Percentiles rank a stretch among this genome's conserved stretches.
Evolutionary conservation across 1,140 invertebrate genomes (phyloP).

Genomic region (Dendrolimus punctatus): DNA sequence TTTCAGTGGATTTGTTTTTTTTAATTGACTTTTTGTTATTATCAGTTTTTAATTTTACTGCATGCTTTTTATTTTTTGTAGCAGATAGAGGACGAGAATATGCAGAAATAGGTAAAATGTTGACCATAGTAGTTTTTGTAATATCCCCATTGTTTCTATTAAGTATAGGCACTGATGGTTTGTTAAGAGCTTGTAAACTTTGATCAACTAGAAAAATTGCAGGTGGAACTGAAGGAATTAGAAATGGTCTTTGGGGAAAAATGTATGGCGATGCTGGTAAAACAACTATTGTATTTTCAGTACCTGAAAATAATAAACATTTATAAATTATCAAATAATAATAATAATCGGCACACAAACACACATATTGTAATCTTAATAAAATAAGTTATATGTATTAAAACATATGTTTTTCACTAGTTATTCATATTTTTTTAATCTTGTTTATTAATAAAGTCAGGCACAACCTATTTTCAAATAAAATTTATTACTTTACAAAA

Average conservation of each 20-base stretch:
- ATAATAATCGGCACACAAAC: no score
- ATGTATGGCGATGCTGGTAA: conserved; percentile 57
- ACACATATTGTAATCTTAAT: no score
- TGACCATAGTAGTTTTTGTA: conserved; percentile 77
- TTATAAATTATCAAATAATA: background rate
- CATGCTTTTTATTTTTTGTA: conserved; percentile 52
- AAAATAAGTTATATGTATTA: no score
- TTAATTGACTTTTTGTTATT: conserved; percentile 27
- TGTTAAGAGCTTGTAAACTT: conserved; percentile 47
- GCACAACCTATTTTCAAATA: no score
- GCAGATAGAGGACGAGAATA: conserved; percentile 67
- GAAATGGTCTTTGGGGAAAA: conserved; percentile 53
- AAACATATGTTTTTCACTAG: no score
- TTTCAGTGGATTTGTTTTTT: conserved; percentile 14
- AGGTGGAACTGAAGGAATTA: conserved; percentile 54
- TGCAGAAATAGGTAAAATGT: conserved; percentile 81
- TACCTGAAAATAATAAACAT: conserved; percentile 25
- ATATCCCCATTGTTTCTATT: conserved; percentile 50
- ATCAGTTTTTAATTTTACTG: conserved; percentile 40
- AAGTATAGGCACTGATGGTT: conserved; percentile 37
- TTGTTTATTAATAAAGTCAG: no score
- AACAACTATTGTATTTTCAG: conserved; percentile 60
- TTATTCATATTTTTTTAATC: no score
- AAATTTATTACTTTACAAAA: no score
- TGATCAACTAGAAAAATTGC: conserved; percentile 55